Base-by-base conservation (phyloP, 64 coral and sea anemone species). In the Hydrozoanthus tunicans region DNA sequence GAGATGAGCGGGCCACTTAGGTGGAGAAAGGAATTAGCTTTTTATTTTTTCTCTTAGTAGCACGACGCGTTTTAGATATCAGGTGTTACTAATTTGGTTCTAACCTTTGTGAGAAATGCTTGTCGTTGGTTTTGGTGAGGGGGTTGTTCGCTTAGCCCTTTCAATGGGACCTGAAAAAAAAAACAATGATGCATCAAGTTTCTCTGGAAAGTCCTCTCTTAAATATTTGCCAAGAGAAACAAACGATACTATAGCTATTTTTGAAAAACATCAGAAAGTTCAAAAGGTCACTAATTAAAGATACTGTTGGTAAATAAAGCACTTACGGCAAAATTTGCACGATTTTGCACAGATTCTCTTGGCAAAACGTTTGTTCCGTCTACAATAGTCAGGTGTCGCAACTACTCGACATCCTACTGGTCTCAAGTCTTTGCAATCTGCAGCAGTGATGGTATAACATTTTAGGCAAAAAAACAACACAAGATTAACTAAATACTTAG, bases 341-440 rank as follows among this genome's bases (percentile, higher is more conserved):
- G 84, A 59, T 61, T 61, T 88, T 12, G 67, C 67, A 56, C 84
- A 88, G 73, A 88, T 54, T 74, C 68, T 88, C 84, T 73, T 88
- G 12, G 84, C 84, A 26, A 88, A 88, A 9, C 26, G 24, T 73
- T 43, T 74, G 23, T 88, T 88, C 68, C 84, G 84, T 88, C 61
- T 60, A 27, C 84, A 88, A 60, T 88, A 88, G 9, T 11, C 84
- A 8, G 84, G 84, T 25, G 26, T 88, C 0, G 84, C 84, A 12
- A 88, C 26, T 9, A 88, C 7, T 7, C 84, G 84, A 51, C 84
- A 88, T 73, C 84, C 84, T 15, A 12, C 69, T 88, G 84, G 84
- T 58, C 84, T 88, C n/a, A 88, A 59, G 54, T 88, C 84, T 88
- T 60, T 88, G 69, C 84, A 88, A 51, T 88, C 84, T 88, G 84